Evolutionary conservation across 1,140 invertebrate genomes (phyloP).

Genomic region (Leptinotarsa defecta): DNA sequence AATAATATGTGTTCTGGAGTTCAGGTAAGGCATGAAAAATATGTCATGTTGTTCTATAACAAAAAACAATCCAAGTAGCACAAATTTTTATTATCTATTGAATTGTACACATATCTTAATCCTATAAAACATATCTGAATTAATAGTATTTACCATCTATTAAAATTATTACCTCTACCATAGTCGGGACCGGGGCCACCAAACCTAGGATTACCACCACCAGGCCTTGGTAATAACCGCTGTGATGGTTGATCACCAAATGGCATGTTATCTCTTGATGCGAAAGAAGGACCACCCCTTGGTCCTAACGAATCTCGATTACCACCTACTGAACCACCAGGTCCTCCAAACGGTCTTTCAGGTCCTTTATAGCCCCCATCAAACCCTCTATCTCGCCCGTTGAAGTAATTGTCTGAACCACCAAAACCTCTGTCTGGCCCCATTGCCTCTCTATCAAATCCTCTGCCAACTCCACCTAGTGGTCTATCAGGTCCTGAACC

Average conservation of each 20-base stretch:
- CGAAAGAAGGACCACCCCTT: not conserved
- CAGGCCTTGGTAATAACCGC: not conserved
- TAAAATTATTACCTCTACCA: conserved; percentile 1
- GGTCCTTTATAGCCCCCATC: not conserved
- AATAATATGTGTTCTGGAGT: too few relatives aligned
- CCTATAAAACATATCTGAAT: not conserved
- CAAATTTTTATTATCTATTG: too few relatives aligned
- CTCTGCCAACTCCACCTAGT: too few relatives aligned
- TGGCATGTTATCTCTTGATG: not conserved
- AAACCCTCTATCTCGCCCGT: too few relatives aligned
- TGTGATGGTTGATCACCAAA: conserved; percentile 2
- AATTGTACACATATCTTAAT: not conserved
- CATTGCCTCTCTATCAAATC: too few relatives aligned
- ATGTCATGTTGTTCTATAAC: too few relatives aligned
- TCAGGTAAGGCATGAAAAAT: too few relatives aligned
- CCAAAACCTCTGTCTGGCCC: conserved; percentile 4
- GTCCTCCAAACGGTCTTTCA: not conserved
- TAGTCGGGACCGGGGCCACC: not conserved
- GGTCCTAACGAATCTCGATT: not conserved
- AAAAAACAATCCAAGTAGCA: too few relatives aligned
- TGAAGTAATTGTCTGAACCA: not conserved
- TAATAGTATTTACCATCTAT: conserved; percentile 4
- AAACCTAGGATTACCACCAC: not conserved
- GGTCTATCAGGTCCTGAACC: not conserved
- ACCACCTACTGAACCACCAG: not conserved